Percentiles rank a stretch among this genome's conserved stretches.
Evolutionary conservation across 2,888 invertebrate genomes (phyloP).

Genomic region (Glaucopsyche alexis): DNA sequence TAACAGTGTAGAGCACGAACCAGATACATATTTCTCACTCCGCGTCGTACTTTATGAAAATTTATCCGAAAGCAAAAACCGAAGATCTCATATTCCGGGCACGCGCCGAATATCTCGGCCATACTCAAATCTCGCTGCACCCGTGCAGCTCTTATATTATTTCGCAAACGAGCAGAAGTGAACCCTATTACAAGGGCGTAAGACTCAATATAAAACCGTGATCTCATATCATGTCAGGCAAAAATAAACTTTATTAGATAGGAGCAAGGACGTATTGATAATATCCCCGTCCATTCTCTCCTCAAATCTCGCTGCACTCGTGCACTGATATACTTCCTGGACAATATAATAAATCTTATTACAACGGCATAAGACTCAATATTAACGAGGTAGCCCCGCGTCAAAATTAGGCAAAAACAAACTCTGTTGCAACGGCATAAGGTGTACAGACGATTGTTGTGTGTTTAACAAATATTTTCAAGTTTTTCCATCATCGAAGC

Average conservation of each 20-base stretch:
- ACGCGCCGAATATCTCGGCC: neutral
- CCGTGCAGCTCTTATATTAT: neutral
- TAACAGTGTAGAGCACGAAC: no score
- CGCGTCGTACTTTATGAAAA: neutral
- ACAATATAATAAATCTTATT: no score
- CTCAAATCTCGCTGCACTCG: no score
- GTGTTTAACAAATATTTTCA: slow-evolving; percentile 1
- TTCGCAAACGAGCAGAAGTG: neutral
- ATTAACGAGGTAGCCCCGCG: neutral
- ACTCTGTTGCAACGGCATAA: neutral
- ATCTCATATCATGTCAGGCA: no score
- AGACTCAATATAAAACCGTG: neutral
- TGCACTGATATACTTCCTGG: no score
- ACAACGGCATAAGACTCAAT: no score
- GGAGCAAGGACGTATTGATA: no score
- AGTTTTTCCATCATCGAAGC: slow-evolving; percentile 15
- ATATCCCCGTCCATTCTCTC: no score
- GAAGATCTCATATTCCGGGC: neutral
- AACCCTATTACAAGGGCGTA: neutral
- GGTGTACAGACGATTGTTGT: neutral
- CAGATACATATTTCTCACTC: no score
- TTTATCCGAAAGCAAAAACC: slow-evolving; percentile 12
- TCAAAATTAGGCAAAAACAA: neutral
- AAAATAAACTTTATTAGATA: no score
- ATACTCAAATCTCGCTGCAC: neutral